These are phyloP conservation scores for Drosophila yakuba DNA, from an alignment of 1,140 invertebrate species.

Conservation along the genomic window DNA sequence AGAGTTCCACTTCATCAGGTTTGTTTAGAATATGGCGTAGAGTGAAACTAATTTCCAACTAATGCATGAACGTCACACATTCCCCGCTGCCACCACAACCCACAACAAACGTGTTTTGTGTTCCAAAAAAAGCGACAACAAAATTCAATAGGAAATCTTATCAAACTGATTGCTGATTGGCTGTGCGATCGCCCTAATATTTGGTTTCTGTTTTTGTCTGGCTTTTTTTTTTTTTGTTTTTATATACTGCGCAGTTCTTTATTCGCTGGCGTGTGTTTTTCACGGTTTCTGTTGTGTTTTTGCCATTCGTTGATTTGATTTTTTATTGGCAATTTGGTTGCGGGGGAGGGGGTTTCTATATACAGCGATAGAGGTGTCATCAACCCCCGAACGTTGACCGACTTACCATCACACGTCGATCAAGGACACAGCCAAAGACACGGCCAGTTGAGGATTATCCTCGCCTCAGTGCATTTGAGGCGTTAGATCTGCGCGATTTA, in stretches of 20 bases:
- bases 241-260: slow-evolving; percentile 72
- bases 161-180: slow-evolving; percentile 74
- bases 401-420: slow-evolving; percentile 24
- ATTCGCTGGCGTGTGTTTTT: slow-evolving; percentile 36
- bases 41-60: slow-evolving; percentile 25
- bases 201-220: slow-evolving; percentile 30
- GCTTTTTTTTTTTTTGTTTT: slow-evolving; percentile 30
- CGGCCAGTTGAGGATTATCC: slow-evolving; percentile 18
- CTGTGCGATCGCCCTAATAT: slow-evolving; percentile 49
- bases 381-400: slow-evolving; percentile 54
- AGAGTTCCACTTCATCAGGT: slow-evolving; percentile 42
- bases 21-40: slow-evolving; percentile 21
- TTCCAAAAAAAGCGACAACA: slow-evolving; percentile 33
- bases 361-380: slow-evolving; percentile 32
- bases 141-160: slow-evolving; percentile 66
- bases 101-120: slow-evolving; percentile 57
- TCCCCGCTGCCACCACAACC: neutral
- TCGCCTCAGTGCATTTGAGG: slow-evolving; percentile 10
- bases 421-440: slow-evolving; percentile 31
- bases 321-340: slow-evolving; percentile 69
- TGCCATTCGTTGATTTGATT: slow-evolving; percentile 51
- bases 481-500: slow-evolving; percentile 15
- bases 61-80: slow-evolving; percentile 33
- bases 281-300: slow-evolving; percentile 69
- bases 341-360: neutral